Conservation (phyloP, 2,888 invertebrate genomes). For the Acanthosepion pharaonis region DNA sequence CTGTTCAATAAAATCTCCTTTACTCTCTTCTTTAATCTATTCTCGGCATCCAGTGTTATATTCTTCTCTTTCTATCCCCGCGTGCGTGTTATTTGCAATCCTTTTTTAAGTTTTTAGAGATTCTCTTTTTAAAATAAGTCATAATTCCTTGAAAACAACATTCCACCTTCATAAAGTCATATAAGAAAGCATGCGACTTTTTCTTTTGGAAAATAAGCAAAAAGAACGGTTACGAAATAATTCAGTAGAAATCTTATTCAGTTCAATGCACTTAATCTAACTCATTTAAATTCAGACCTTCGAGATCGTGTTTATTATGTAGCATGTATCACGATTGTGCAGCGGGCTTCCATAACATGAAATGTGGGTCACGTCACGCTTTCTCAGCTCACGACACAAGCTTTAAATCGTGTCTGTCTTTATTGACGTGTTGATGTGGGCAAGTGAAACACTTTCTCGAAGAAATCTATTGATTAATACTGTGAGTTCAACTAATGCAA, state of each 20-base stretch:
- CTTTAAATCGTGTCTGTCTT: slow-evolving; percentile 4
- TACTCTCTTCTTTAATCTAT: no score
- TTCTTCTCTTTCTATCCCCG: no score
- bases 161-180: no score
- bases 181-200: no score
- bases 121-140: no score
- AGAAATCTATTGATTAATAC: slow-evolving; percentile 22
- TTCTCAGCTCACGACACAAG: background rate
- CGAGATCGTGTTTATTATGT: background rate
- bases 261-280: background rate
- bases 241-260: background rate
- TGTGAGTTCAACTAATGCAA: background rate
- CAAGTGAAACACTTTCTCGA: slow-evolving; percentile 14
- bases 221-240: background rate
- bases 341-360: slow-evolving; percentile 9
- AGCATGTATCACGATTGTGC: slow-evolving; percentile 6
- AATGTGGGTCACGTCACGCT: slow-evolving; percentile 22
- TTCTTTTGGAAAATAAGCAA: no score
- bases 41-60: no score
- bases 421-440: slow-evolving; percentile 8
- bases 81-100: no score
- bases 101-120: no score
- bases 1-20: no score
- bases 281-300: background rate
- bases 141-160: no score